phyloP scores from a whole-genome alignment of 2,113 vertebrate genomes.

The Cathartes aura region DNA sequence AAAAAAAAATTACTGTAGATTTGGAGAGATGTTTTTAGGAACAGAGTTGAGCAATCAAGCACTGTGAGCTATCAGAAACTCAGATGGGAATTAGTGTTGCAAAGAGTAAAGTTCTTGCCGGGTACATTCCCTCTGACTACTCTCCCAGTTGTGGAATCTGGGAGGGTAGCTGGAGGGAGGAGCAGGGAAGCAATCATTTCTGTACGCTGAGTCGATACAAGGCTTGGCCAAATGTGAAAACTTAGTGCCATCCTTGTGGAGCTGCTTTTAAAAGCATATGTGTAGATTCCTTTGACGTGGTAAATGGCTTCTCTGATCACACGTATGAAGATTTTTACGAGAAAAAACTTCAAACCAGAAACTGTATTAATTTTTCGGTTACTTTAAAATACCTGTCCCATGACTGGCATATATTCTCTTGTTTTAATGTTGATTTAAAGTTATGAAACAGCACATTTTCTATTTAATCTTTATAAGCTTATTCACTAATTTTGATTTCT shows the following conservation, averaged over 20 bases:
- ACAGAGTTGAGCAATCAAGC: not conserved
- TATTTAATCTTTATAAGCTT: not conserved
- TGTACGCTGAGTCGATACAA: accelerated
- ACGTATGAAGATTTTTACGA: not conserved
- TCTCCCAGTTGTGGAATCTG: not conserved
- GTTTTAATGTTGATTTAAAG: not conserved
- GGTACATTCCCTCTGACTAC: not conserved
- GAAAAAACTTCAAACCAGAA: not conserved
- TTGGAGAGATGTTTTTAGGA: not conserved
- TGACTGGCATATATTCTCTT: not conserved
- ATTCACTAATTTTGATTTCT: not conserved
- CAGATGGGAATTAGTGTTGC: not conserved
- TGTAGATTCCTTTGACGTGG: not conserved
- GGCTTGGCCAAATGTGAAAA: not conserved
- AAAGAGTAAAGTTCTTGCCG: not conserved
- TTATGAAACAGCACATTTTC: not conserved
- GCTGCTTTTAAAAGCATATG: not conserved
- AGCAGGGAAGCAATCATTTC: not conserved
- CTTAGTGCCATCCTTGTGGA: not conserved
- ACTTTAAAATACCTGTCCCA: not conserved
- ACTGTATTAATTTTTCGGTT: not conserved
- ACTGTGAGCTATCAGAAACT: not conserved
- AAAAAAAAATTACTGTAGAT: not conserved
- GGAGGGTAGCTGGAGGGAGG: not conserved
- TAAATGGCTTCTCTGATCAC: not conserved